Evolutionary conservation across 1,140 invertebrate genomes (phyloP).

Genomic region (Nasonia longicornis): DNA sequence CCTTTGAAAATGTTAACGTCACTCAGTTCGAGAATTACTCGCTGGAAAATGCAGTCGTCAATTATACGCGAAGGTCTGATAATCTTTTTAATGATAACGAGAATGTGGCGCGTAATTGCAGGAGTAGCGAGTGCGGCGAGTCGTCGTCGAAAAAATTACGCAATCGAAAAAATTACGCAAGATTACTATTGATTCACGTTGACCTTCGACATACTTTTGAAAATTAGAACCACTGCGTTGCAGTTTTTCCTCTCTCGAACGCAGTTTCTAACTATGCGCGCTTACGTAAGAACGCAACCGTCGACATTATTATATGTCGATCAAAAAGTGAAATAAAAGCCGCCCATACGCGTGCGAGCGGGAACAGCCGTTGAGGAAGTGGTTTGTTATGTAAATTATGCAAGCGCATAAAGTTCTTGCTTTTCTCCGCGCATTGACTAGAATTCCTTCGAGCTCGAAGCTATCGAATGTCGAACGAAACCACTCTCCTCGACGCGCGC

Average conservation of each 20-base stretch:
- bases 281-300: background rate
- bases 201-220: background rate
- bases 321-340: background rate
- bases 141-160: background rate
- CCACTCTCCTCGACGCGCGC: too few species aligned
- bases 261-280: background rate
- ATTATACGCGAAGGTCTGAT: background rate
- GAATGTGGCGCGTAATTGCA: background rate
- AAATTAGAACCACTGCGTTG: too few species aligned
- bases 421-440: too few species aligned
- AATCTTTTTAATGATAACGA: constrained; percentile 1
- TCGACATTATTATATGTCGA: background rate
- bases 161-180: background rate
- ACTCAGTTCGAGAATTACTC: background rate
- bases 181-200: background rate
- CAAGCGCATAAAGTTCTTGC: background rate
- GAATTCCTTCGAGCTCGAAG: background rate
- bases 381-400: background rate
- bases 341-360: background rate
- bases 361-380: background rate
- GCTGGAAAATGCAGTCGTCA: background rate
- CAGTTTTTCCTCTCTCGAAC: background rate
- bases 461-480: background rate
- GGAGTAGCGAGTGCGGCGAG: background rate
- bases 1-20: background rate